phyloP scores from a whole-genome alignment of 2,113 vertebrate species.

The Okapia johnstoni region DNA sequence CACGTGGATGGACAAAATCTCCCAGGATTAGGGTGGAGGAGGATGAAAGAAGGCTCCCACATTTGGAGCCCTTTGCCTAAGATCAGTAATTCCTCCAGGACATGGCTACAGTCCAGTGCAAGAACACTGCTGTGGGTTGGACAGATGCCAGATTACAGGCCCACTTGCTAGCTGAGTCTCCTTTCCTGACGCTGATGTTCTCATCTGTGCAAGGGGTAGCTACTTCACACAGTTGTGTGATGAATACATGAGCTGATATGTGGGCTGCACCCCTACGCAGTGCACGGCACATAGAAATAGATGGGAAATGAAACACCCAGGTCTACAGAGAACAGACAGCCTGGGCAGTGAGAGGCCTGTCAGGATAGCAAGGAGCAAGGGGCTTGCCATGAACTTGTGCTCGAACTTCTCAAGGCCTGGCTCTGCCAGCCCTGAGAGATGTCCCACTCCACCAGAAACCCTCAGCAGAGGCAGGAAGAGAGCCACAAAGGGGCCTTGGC shows the following conservation, averaged over 20 bases:
- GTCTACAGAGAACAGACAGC: neutral
- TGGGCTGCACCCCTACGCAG: neutral
- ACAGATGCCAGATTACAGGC: neutral
- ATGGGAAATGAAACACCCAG: neutral
- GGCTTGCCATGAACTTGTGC: neutral
- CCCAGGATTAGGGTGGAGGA: neutral
- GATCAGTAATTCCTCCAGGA: neutral
- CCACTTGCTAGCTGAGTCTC: neutral
- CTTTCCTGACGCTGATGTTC: neutral
- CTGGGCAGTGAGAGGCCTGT: neutral
- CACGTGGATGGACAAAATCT: neutral
- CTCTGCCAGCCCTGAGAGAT: neutral
- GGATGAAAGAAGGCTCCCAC: neutral
- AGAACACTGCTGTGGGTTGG: neutral
- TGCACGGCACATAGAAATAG: neutral
- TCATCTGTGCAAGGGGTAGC: neutral
- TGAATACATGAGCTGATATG: neutral
- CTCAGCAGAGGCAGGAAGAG: neutral
- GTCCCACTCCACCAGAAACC: neutral
- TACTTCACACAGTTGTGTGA: neutral
- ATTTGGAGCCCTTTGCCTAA: neutral
- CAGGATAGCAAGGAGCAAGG: neutral
- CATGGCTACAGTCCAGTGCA: fast-evolving
- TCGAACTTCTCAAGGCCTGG: neutral
- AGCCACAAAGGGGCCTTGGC: neutral